Evolutionary conservation across 2,888 invertebrate species (phyloP), one percentile per base, ranked within the genome.

Genomic region (Mamestra brassicae): DNA sequence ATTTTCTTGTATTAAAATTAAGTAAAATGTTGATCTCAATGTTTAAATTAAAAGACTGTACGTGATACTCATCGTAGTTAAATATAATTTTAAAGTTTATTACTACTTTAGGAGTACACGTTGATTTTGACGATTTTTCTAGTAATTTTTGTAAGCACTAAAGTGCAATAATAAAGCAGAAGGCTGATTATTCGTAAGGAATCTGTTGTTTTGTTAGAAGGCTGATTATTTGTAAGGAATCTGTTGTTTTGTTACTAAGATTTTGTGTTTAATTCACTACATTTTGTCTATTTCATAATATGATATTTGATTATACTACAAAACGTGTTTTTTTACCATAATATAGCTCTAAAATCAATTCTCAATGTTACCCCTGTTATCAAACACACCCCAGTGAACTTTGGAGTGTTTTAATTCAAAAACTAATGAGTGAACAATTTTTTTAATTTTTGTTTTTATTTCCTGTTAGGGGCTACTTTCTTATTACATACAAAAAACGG

Each of bases 261-360:
- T 55, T 55, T 55, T 55, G 55, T 55, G 52, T 52, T 52, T 52
- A 52, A 52, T 52, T 52, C 17, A 52, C 52, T 52, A 17, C 52
- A 52, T 52, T 61, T 61, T 42, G 42, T 42, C 58, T 58, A 58
- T 36, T 58, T 58, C 4, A 61, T 61, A 47, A 61, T 61, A 26
- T 34, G 4, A 63, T 64, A 50, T 47, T 50, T 64, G 34, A 47
- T 64, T 64, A 36, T 36, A 52, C 64, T 47, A 45, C 34, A 47
- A 62, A 45, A 62, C 45, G 62, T 65, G 17, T 65, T 62, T 62
- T 65, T 65, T 65, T 65, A 65, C 65, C 42, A 62, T 42, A 42
- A 62, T 65, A 52, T 50, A 65, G 26, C 63, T 63, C 62, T 63
- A 47, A 63, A 63, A 63, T 47, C 63, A 63, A 63, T 47, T 63